Evolutionary conservation across 2,888 invertebrate species (phyloP).

Genomic region (Trichogramma evanescens): DNA sequence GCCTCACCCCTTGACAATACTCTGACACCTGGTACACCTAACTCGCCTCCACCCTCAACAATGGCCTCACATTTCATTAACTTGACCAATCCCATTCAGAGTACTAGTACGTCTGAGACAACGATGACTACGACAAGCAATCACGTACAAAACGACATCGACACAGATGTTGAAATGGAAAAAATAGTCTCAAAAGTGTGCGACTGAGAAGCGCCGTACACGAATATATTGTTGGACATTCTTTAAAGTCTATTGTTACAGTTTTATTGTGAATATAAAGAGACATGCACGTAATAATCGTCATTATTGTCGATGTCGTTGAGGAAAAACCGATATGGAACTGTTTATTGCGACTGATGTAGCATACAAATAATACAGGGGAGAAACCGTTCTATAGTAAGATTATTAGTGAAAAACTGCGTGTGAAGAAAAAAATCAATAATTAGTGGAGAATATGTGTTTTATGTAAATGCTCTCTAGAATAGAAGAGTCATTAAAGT

Average conservation of each 20-base stretch:
- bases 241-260: constrained; percentile 43
- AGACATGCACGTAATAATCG: not conserved
- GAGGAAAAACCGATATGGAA: too few species aligned
- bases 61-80: constrained; percentile 21
- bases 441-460: too few species aligned
- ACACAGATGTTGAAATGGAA: constrained; percentile 69
- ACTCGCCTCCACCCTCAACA: constrained; percentile 35
- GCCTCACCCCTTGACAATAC: constrained; percentile 45
- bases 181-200: constrained; percentile 68
- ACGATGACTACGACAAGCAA: constrained; percentile 32
- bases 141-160: constrained; percentile 49
- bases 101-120: constrained; percentile 29
- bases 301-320: too few species aligned
- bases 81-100: constrained; percentile 25
- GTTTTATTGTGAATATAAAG: constrained; percentile 20
- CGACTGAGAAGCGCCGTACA: constrained; percentile 49
- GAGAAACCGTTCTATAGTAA: too few species aligned
- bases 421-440: too few species aligned
- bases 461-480: too few species aligned
- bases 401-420: too few species aligned
- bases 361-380: too few species aligned
- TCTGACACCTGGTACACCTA: constrained; percentile 38
- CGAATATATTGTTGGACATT: constrained; percentile 47
- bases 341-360: too few species aligned
- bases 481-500: too few species aligned